phyloP scores from a whole-genome alignment of 2,113 vertebrate genomes.

The Podiceps cristatus region DNA sequence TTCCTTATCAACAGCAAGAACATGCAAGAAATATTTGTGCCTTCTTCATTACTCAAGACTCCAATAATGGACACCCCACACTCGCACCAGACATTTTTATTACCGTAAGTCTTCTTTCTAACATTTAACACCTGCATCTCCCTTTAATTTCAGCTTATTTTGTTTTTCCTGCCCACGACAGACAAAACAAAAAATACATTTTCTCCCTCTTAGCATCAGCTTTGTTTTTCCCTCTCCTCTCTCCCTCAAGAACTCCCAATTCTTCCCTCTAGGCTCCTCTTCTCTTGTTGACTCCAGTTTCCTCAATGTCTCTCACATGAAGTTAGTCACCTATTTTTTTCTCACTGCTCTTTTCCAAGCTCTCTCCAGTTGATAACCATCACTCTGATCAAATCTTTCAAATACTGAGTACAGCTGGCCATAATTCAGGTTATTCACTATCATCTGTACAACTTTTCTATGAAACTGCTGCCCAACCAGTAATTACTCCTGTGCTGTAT shows the following conservation, averaged over 20 bases:
- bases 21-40: neutral
- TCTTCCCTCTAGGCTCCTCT: neutral
- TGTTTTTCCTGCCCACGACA: neutral
- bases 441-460: neutral
- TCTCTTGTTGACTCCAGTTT: neutral
- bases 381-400: neutral
- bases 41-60: neutral
- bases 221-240: neutral
- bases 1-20: neutral
- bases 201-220: neutral
- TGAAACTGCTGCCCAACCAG: neutral
- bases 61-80: neutral
- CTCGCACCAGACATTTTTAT: neutral
- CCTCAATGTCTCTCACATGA: neutral
- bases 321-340: neutral
- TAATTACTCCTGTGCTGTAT: neutral
- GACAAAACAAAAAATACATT: neutral
- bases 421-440: neutral
- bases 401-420: neutral
- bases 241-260: neutral
- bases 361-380: neutral
- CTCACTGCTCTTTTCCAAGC: neutral
- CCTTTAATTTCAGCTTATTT: neutral
- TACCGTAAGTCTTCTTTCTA: neutral
- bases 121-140: neutral